A percentile compares a stretch with the other conserved stretches of the same genome.
Evolutionary conservation across 2,113 vertebrate species (phyloP).

Genomic region (Rhinolophus sinicus): DNA sequence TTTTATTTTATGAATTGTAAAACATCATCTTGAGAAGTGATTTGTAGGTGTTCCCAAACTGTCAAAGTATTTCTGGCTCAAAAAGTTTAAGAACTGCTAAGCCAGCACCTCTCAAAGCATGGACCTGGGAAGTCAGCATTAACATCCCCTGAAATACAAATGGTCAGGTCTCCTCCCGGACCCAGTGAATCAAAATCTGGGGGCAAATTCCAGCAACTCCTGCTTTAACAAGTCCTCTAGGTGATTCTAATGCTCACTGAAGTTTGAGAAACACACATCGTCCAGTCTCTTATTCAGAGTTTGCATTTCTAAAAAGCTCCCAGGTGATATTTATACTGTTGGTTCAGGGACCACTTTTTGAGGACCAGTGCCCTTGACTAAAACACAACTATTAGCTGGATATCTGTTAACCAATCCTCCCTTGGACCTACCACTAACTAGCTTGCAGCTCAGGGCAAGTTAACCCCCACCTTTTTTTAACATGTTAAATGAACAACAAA

Average conservation of each 20-base stretch:
- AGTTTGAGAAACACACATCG: neutral
- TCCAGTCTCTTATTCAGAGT: neutral
- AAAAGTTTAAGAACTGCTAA: neutral
- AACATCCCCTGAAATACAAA: neutral
- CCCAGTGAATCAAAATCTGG: neutral
- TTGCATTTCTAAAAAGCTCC: neutral
- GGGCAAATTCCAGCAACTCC: too few relatives aligned
- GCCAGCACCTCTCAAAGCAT: neutral
- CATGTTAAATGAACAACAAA: constrained; percentile 16
- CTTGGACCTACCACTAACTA: neutral
- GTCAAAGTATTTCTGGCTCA: neutral
- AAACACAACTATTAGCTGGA: neutral
- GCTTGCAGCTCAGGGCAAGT: neutral
- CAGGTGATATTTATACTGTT: neutral
- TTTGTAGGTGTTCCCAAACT: neutral
- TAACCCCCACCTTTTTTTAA: neutral
- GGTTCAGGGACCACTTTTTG: neutral
- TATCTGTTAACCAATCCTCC: neutral
- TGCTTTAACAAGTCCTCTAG: neutral
- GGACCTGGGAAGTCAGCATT: neutral
- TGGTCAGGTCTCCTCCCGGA: neutral
- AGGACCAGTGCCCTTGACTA: neutral
- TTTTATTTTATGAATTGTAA: neutral
- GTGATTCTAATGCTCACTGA: neutral
- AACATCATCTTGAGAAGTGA: neutral